Base-by-base conservation (phyloP, 92 coral and sea anemone genomes). In the Anthopleura xanthogrammica region DNA sequence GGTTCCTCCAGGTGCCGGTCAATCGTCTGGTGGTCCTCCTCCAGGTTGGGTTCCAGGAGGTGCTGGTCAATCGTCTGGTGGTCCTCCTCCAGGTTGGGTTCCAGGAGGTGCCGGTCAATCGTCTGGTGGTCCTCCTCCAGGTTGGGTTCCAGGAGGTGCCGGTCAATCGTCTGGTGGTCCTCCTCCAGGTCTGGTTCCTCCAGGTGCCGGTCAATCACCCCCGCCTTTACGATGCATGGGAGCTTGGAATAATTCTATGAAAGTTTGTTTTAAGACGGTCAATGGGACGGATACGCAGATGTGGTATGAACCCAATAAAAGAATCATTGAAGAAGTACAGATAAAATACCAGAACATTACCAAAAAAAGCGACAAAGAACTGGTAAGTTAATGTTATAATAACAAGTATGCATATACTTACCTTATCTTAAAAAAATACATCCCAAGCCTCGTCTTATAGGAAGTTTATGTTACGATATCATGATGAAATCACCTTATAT, bases 201-300 rank as follows among this genome's bases (percentile, higher is more conserved):
- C 3, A 60, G 65, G 65, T 60, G 65, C 20, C 12, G 65, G 65
- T 11, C 17, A 60, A 16, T 14, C 17, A n/a, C 8, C 46, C 13
- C 16, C 46, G 4, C 16, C 74, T 2, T 68, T 16, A 36, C 74
- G 42, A 5, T 68, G 74, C 42, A n/a, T 68, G 1, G 74, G 16
- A 17, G 75, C 75, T 42, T 80, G 83, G 83, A 64, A 65, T 64
- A 17, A 62, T 46, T 80, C 83, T 16, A 68, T 80, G 83, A 29
- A 68, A 41, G 54, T 65, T 29, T 80, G 83, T 76, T 16, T 16
- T 5, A 41, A 40, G 60, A 68, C 41, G 5, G 74, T 29, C 8
- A 23, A 23, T 9, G 42, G 29, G 41, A 68, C 19, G 42, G 42
- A 8, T 4, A 5, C 74, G 16, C 41, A 29, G 1, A 68, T 68